These are phyloP conservation scores for Tragelaphus eurycerus DNA, from an alignment of 2,797 vertebrate genomes.

Conservation along the genomic window DNA sequence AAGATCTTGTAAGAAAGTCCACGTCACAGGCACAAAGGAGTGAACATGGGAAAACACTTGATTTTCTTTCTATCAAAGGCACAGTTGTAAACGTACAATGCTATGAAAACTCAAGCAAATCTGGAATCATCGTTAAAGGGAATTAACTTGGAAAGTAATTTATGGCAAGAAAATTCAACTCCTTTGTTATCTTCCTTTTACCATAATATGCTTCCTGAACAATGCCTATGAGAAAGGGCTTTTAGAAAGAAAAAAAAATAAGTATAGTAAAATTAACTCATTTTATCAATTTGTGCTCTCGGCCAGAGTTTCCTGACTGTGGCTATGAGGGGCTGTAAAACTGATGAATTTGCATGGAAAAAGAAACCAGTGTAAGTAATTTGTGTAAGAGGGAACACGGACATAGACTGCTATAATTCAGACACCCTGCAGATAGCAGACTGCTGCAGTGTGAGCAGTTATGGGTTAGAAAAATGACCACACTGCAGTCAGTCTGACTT, in stretches of 20 bases:
- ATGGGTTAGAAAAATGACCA: conserved; percentile 90
- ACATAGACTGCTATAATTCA: conserved; percentile 88
- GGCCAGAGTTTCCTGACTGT: conserved; percentile 85
- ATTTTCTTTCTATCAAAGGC: conserved; percentile 75
- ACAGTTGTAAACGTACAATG: conserved; percentile 58
- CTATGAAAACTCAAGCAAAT: conserved; percentile 79
- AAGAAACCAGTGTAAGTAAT: conserved; percentile 91
- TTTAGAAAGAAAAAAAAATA: conserved; percentile 76
- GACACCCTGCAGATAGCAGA: conserved; percentile 85
- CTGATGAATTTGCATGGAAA: conserved; percentile 91
- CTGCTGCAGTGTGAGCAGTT: conserved; percentile 86
- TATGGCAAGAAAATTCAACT: conserved; percentile 78
- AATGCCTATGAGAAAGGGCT: conserved; percentile 69
- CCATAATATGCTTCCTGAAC: conserved; percentile 78
- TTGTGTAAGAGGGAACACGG: conserved; percentile 90
- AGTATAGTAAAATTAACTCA: conserved; percentile 82
- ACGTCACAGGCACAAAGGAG: conserved; percentile 74
- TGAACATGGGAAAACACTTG: conserved; percentile 76
- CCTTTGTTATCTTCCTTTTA: conserved; percentile 82
- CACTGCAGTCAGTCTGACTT: conserved; percentile 90
- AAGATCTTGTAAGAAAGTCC: conserved; percentile 75
- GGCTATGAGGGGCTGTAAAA: conserved; percentile 88
- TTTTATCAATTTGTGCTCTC: conserved; percentile 86
- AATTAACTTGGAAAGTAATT: conserved; percentile 82
- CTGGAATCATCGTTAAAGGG: conserved; percentile 80